Evolutionary conservation across 1,140 invertebrate species (phyloP).

Genomic region (Pomacea maculata): DNA sequence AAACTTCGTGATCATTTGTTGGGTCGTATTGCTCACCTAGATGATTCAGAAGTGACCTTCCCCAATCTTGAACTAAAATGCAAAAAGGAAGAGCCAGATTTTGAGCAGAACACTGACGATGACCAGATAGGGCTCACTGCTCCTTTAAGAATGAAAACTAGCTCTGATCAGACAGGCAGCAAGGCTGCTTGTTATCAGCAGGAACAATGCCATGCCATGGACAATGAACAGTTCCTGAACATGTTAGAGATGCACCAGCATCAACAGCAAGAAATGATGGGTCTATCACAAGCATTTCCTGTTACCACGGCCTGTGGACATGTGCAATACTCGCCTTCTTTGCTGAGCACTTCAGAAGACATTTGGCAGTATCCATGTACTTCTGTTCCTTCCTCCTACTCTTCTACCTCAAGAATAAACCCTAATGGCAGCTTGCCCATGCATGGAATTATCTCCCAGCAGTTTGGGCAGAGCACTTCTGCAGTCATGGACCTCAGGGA

Average conservation of each 20-base stretch:
- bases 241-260: background rate
- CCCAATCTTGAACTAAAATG: conserved; percentile 66
- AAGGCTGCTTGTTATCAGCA: background rate
- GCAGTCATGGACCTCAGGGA: too few species aligned
- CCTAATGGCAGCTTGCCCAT: too few species aligned
- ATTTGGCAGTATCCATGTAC: too few species aligned
- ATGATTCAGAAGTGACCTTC: conserved; percentile 93
- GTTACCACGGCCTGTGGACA: background rate
- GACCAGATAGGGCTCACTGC: too few species aligned
- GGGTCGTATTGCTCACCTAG: conserved; percentile 84
- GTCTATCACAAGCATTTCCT: background rate
- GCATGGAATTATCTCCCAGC: too few species aligned
- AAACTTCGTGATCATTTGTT: conserved; percentile 95
- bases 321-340: background rate
- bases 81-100: conserved; percentile 37
- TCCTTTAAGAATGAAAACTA: too few species aligned
- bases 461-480: too few species aligned
- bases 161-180: background rate
- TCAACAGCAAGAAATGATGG: background rate
- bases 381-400: too few species aligned
- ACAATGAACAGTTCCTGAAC: background rate
- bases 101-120: too few species aligned
- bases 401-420: too few species aligned
- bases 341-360: too few species aligned
- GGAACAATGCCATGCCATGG: background rate